Evolutionary conservation across 2,113 vertebrate species (phyloP).

Genomic region (Dipodomys ordii): DNA sequence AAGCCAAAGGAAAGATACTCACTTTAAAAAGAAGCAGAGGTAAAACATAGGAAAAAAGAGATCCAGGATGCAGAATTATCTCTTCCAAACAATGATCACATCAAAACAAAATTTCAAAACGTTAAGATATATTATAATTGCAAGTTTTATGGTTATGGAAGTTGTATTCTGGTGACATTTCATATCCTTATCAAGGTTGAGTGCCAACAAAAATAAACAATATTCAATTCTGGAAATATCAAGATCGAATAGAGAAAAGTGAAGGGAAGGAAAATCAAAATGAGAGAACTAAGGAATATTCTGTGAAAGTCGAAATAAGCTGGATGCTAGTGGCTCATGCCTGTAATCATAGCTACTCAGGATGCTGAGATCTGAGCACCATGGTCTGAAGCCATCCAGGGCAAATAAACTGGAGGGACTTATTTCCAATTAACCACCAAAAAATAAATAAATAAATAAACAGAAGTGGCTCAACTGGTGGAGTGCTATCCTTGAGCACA

Average conservation of each 20-base stretch:
- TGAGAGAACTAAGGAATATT: neutral
- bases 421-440: no score
- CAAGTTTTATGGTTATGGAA: neutral
- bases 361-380: no score
- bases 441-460: no score
- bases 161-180: neutral
- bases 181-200: neutral
- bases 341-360: no score
- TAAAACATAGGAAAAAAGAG: no score
- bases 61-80: no score
- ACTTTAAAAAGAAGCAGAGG: neutral
- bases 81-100: neutral
- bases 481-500: no score
- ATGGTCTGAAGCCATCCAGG: no score
- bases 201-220: neutral
- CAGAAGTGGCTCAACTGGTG: no score
- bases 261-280: neutral
- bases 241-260: neutral
- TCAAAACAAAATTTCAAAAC: neutral
- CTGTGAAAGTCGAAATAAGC: no score
- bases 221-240: neutral
- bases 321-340: no score
- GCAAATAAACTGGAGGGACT: no score
- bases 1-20: neutral
- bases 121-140: neutral